phyloP scores from a whole-genome alignment of 2,113 vertebrate species.

The Dipodomys spectabilis region DNA sequence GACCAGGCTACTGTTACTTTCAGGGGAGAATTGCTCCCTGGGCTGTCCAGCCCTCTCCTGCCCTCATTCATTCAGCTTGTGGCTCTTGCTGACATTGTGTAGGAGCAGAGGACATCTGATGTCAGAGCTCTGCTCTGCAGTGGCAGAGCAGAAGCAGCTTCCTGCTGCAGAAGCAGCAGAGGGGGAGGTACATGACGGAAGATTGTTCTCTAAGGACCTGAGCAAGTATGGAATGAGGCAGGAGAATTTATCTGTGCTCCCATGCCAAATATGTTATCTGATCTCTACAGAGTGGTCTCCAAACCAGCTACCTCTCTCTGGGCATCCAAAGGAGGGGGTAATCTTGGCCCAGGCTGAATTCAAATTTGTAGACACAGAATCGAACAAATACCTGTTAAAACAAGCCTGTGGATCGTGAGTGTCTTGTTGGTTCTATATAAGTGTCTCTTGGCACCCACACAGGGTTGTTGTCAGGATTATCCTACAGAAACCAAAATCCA shows the following conservation, averaged over 20 bases:
- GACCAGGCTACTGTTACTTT: conserved; percentile 19
- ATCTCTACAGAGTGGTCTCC: neutral
- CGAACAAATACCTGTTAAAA: neutral
- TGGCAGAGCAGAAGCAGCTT: neutral
- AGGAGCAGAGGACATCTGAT: neutral
- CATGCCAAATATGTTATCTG: neutral
- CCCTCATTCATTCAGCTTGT: neutral
- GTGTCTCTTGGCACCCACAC: neutral
- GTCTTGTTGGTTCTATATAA: neutral
- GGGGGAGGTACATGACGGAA: neutral
- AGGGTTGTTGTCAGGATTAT: neutral
- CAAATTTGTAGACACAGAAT: neutral
- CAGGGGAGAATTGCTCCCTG: neutral
- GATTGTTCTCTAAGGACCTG: neutral
- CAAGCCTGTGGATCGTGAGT: neutral
- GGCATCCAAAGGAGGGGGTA: neutral
- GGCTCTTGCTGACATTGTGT: conserved; percentile 29
- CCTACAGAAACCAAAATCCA: neutral
- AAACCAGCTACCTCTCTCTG: neutral
- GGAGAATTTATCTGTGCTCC: neutral
- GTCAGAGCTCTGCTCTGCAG: neutral
- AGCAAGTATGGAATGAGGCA: neutral
- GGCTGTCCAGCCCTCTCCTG: neutral
- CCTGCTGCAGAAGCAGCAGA: neutral
- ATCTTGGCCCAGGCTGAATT: neutral